phyloP scores from a whole-genome alignment of 2,113 vertebrate genomes.

The Hippocampus mohnikei region DNA sequence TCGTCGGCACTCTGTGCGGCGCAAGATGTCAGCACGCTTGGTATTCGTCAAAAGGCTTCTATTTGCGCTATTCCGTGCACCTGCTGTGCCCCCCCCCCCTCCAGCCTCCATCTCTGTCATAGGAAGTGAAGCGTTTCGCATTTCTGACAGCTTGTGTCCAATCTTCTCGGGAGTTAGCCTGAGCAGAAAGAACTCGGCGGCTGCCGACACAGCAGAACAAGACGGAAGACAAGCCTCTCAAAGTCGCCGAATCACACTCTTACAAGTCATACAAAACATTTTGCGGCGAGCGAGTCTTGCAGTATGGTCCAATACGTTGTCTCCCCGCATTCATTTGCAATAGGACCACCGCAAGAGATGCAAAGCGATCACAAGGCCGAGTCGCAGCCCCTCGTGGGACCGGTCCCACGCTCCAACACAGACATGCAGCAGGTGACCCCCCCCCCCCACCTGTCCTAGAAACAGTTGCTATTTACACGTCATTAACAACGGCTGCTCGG shows the following conservation, averaged over 20 bases:
- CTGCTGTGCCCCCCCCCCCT: conserved; percentile 11
- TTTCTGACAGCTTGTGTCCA: conserved; percentile 38
- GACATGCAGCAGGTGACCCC: conserved; percentile 60
- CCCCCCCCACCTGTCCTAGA: conserved; percentile 51
- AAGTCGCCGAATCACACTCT: not conserved
- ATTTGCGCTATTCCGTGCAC: conserved; percentile 11
- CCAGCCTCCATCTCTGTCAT: conserved; percentile 31
- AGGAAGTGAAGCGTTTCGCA: conserved; percentile 46
- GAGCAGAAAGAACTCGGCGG: not conserved
- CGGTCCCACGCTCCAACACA: conserved; percentile 20
- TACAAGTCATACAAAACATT: not conserved
- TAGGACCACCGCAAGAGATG: conserved; percentile 7
- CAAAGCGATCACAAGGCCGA: conserved; percentile 17
- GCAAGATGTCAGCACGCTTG: not conserved
- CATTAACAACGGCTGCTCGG: conserved; percentile 45
- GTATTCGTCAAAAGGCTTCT: not conserved
- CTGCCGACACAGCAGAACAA: not conserved
- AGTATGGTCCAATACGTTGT: not conserved
- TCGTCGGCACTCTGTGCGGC: not conserved
- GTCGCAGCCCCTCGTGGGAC: conserved; percentile 33
- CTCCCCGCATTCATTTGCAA: not conserved
- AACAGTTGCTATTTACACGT: conserved; percentile 68
- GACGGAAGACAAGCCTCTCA: not conserved
- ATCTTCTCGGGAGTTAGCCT: conserved; percentile 15
- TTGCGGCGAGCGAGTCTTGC: not conserved